These are phyloP conservation scores for Pachypeltis micranthus DNA, from an alignment of 1,140 invertebrate species.

Conservation along the genomic window DNA sequence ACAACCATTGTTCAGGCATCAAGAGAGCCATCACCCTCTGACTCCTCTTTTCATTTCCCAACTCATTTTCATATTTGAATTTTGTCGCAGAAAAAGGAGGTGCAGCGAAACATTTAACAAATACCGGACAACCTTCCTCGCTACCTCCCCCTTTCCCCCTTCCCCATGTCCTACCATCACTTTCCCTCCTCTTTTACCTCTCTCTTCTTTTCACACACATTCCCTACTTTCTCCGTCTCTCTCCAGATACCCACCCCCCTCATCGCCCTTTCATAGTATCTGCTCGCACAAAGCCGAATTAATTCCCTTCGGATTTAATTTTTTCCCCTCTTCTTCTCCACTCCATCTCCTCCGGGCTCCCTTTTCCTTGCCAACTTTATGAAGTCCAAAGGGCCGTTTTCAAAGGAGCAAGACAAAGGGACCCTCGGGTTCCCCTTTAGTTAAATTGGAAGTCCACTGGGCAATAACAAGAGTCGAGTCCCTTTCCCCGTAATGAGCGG, in stretches of 20 bases:
- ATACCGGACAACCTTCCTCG: not conserved
- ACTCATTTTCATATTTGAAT: conserved; percentile 5
- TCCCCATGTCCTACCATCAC: no score
- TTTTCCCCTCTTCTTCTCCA: not conserved
- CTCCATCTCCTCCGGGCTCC: not conserved
- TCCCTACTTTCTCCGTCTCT: no score
- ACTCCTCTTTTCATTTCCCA: not conserved
- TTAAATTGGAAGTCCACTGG: conserved; percentile 6
- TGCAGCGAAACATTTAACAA: not conserved
- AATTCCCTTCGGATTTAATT: conserved; percentile 1
- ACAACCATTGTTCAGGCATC: not conserved
- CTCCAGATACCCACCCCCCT: no score
- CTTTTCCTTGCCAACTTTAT: not conserved
- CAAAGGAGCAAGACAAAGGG: conserved; percentile 2
- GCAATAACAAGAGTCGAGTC: conserved; percentile 7
- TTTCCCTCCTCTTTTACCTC: no score
- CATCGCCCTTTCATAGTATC: not conserved
- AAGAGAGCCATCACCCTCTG: not conserved
- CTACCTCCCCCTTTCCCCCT: not conserved
- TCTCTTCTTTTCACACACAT: no score
- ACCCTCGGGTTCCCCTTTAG: not conserved
- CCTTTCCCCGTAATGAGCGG: not conserved
- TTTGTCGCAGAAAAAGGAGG: conserved; percentile 6
- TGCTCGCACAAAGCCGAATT: not conserved
- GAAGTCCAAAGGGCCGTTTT: not conserved